These are phyloP conservation scores for Notodonta ziczac DNA, from an alignment of 2,888 invertebrate genomes.

Conservation along the genomic window DNA sequence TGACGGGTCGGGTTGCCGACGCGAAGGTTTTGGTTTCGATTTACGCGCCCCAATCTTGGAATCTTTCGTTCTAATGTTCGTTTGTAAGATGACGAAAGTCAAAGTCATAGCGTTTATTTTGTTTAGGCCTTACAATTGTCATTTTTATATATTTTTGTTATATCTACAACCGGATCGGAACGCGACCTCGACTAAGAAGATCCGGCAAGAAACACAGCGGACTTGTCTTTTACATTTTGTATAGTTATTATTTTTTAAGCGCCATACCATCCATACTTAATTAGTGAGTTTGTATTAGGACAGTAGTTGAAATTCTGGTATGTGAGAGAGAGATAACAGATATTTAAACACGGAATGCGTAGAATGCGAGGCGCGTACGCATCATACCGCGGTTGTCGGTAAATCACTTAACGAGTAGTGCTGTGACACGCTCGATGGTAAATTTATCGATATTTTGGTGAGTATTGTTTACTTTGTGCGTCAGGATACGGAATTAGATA, in stretches of 20 bases:
- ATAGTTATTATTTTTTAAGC: too few relatives aligned
- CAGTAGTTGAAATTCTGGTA: not conserved
- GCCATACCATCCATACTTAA: too few relatives aligned
- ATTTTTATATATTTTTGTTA: too few relatives aligned
- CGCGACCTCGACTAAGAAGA: too few relatives aligned
- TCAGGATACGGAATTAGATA: slow-evolving; percentile 5
- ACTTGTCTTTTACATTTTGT: too few relatives aligned
- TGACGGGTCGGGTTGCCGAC: not conserved
- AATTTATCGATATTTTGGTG: slow-evolving; percentile 29
- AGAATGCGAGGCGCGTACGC: slow-evolving; percentile 6
- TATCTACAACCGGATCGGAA: too few relatives aligned
- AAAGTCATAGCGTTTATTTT: too few relatives aligned
- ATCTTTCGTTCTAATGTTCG: not conserved
- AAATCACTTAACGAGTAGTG: slow-evolving; percentile 37
- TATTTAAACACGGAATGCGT: slow-evolving; percentile 6
- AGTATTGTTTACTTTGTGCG: slow-evolving; percentile 23
- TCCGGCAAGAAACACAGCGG: too few relatives aligned
- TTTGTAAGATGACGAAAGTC: too few relatives aligned
- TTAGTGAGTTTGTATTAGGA: not conserved
- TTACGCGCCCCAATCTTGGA: not conserved
- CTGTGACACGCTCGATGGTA: slow-evolving; percentile 16
- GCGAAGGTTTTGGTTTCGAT: not conserved
- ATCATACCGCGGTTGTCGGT: slow-evolving; percentile 18
- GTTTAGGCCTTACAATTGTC: too few relatives aligned
- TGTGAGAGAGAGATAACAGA: not conserved